Percentiles rank a stretch among this genome's conserved stretches.
Conservation (phyloP, 2,888 invertebrate species). For the Galeopsomyia nigrocyanea region DNA sequence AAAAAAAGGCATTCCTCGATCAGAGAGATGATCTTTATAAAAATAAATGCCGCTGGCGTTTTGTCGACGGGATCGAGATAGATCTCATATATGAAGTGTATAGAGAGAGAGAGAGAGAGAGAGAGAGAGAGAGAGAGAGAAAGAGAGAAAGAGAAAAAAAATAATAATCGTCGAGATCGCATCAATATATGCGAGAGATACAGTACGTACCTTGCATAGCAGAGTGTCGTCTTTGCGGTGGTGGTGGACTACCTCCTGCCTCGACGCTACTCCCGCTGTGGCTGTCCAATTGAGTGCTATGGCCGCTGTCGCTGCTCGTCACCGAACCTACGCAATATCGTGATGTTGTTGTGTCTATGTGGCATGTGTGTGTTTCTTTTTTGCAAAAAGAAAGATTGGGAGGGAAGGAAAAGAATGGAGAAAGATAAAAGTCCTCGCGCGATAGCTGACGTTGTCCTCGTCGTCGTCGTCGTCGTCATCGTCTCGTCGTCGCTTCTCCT, state of each 20-base stretch:
- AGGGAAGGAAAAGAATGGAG: too few relatives aligned
- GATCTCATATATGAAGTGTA: too few relatives aligned
- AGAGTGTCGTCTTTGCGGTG: conserved; percentile 71
- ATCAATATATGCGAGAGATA: background rate
- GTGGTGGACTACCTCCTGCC: conserved; percentile 70
- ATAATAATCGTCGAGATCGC: conserved; percentile 31
- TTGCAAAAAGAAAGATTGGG: too few relatives aligned
- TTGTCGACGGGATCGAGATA: background rate
- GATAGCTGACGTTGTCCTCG: conserved; percentile 1
- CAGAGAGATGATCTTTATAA: background rate
- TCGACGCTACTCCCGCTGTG: conserved; percentile 75
- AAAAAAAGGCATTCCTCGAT: conserved; percentile 10
- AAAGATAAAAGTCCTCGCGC: background rate
- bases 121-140: background rate
- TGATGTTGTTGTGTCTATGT: background rate
- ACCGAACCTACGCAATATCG: conserved; percentile 78
- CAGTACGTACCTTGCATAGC: conserved; percentile 70
- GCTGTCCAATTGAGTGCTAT: conserved; percentile 81
- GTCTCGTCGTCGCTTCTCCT: conserved; percentile 7
- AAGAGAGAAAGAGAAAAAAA: conserved; percentile 19
- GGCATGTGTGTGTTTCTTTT: too few relatives aligned
- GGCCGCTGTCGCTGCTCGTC: conserved; percentile 92
- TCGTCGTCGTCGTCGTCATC: conserved; percentile 21
- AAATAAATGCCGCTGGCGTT: background rate
- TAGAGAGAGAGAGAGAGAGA: too few relatives aligned